Percentiles rank a stretch among this genome's conserved stretches.
phyloP scores from a whole-genome alignment of 2,113 vertebrate genomes.

The Elephas maximus region DNA sequence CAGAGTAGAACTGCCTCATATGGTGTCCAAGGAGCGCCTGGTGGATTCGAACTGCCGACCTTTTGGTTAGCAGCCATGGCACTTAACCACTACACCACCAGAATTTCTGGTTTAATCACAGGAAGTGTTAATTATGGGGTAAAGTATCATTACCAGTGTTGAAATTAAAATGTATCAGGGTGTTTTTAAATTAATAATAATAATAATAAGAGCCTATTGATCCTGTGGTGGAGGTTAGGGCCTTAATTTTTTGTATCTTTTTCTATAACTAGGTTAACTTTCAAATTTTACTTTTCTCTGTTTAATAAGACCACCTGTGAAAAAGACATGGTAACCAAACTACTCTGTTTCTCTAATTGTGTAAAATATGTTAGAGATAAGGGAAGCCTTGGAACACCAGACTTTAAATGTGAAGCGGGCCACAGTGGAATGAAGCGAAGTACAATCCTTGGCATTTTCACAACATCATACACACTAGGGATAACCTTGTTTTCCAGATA shows the following conservation, averaged over 20 bases:
- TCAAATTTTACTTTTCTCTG: not conserved
- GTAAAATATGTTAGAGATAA: not conserved
- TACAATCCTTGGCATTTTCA: not conserved
- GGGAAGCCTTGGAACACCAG: not conserved
- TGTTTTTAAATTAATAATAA: not conserved
- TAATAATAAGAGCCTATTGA: not conserved
- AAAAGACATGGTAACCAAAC: not conserved
- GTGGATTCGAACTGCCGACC: too few relatives aligned
- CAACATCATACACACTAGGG: not conserved
- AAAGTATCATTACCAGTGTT: not conserved
- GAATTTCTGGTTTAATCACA: not conserved
- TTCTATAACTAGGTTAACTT: not conserved
- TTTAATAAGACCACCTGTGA: not conserved
- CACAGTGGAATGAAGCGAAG: not conserved
- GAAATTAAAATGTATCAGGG: not conserved
- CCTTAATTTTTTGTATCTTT: not conserved
- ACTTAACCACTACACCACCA: too few relatives aligned
- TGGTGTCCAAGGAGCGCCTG: too few relatives aligned
- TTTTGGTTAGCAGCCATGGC: too few relatives aligned
- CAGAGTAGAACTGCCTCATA: too few relatives aligned
- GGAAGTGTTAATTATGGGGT: not conserved
- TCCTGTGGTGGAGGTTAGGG: not conserved
- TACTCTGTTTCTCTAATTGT: not conserved
- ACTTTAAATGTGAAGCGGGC: not conserved
- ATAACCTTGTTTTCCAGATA: slow-evolving; percentile 1